Conservation (phyloP, 2,888 invertebrate species). For the Serripes groenlandicus region DNA sequence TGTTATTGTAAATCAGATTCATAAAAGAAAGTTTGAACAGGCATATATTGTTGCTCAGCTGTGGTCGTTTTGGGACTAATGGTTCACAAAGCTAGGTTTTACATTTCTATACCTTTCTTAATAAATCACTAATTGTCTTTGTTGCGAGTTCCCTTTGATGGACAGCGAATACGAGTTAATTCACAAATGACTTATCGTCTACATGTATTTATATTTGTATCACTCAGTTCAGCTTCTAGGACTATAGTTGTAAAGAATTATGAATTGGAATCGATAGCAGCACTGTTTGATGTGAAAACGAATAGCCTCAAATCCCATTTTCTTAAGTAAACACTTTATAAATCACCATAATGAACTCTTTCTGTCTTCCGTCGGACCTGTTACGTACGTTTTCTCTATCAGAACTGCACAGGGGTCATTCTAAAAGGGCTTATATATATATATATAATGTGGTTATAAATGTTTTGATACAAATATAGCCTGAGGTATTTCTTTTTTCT, state of each 20-base stretch:
- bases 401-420: too few species aligned
- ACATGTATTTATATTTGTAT: not conserved
- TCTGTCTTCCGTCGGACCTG: too few species aligned
- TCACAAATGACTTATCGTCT: slow-evolving; percentile 2
- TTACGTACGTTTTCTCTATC: too few species aligned
- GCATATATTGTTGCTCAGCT: too few species aligned
- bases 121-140: slow-evolving; percentile 28
- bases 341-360: slow-evolving; percentile 33
- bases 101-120: not conserved
- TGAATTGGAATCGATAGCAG: slow-evolving; percentile 42
- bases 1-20: too few species aligned
- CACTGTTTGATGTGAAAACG: slow-evolving; percentile 55
- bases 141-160: slow-evolving; percentile 23
- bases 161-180: not conserved
- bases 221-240: slow-evolving; percentile 14
- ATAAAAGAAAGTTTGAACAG: too few species aligned
- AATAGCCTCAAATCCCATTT: slow-evolving; percentile 61
- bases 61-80: too few species aligned
- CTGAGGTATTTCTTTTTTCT: too few species aligned
- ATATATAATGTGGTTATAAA: too few species aligned
- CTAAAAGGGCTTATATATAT: too few species aligned
- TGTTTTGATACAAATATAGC: too few species aligned
- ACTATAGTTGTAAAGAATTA: not conserved
- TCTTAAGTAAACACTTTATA: slow-evolving; percentile 66
- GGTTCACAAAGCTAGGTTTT: too few species aligned